Conservation (phyloP, 2,888 invertebrate genomes). For the Andrena trimmerana region DNA sequence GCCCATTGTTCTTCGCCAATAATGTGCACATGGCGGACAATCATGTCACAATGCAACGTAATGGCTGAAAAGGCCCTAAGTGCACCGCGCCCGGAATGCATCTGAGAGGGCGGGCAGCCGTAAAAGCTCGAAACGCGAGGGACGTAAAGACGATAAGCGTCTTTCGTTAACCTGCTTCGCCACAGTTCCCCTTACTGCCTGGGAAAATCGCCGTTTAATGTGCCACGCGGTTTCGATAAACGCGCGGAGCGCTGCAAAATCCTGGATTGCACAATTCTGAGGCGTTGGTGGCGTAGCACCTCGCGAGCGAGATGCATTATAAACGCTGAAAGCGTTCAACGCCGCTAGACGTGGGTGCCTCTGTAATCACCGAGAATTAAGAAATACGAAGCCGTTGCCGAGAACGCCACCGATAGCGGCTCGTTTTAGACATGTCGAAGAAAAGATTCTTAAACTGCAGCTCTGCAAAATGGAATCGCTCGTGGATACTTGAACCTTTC, state of each 20-base stretch:
- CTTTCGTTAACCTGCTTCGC: slow-evolving; percentile 46
- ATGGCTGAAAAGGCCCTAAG: slow-evolving; percentile 47
- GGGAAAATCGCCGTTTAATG: slow-evolving; percentile 28
- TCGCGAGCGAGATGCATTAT: background rate
- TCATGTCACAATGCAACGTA: slow-evolving; percentile 45
- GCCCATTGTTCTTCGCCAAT: slow-evolving; percentile 51
- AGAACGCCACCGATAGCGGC: too few relatives aligned
- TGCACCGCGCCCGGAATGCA: slow-evolving; percentile 39
- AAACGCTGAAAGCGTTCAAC: background rate
- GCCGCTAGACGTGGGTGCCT: background rate
- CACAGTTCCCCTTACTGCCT: background rate
- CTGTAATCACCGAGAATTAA: background rate
- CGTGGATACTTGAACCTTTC: background rate
- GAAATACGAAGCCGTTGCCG: too few relatives aligned
- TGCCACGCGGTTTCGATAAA: slow-evolving; percentile 28
- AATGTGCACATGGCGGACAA: slow-evolving; percentile 46
- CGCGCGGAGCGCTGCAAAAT: background rate
- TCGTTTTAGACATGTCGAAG: background rate
- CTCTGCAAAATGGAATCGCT: slow-evolving; percentile 1
- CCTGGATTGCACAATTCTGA: slow-evolving; percentile 8
- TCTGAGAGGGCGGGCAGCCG: slow-evolving; percentile 32
- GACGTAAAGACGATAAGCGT: slow-evolving; percentile 56
- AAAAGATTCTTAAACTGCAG: background rate
- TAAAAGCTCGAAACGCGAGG: slow-evolving; percentile 41
- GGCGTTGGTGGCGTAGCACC: background rate